Evolutionary conservation across 2,113 vertebrate species (phyloP), one percentile per base, ranked within the genome.

Genomic region (Pholis gunnellus): DNA sequence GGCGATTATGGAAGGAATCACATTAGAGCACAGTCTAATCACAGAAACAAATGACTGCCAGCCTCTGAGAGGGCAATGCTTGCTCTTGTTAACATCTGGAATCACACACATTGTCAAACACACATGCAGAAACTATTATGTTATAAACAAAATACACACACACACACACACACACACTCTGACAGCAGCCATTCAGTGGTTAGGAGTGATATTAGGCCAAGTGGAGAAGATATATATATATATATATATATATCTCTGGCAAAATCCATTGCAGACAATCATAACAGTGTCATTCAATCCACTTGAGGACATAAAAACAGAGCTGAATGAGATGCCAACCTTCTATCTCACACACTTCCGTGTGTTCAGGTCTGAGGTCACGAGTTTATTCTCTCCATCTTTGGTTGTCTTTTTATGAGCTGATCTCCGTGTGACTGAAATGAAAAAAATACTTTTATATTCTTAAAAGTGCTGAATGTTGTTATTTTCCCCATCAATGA

Each of bases 231-330:
- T n/a, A n/a, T n/a, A n/a, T n/a, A n/a, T n/a, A n/a, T n/a, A n/a
- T n/a, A n/a, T n/a, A n/a, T n/a, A n/a, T n/a, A n/a, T n/a, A n/a
- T 60, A 88, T 88, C 83, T 80, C 50, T 14, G 59, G 69, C 74
- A 82, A 54, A 75, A 82, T 82, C 78, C 46, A 84, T 89, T 82
- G 79, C 56, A 87, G 73, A 81, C 78, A 83, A 82, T 77, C 38
- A 86, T 84, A 87, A 86, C 36, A 69, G 74, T 82, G 79, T 85
- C 66, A 61, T 84, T 87, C 86, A 88, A 85, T 74, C 71, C 52
- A 71, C 69, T 82, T 31, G 9, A 59, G 67, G 67, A 75, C 67
- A 71, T 72, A 59, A 82, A 84, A 85, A 66, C 52, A 48, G 59
- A 52, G 25, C 65, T 61, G 65, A 54, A 78, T 36, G 60, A 52